Evolutionary conservation across 2,888 invertebrate genomes (phyloP).

Genomic region (Mycalesis mineus): DNA sequence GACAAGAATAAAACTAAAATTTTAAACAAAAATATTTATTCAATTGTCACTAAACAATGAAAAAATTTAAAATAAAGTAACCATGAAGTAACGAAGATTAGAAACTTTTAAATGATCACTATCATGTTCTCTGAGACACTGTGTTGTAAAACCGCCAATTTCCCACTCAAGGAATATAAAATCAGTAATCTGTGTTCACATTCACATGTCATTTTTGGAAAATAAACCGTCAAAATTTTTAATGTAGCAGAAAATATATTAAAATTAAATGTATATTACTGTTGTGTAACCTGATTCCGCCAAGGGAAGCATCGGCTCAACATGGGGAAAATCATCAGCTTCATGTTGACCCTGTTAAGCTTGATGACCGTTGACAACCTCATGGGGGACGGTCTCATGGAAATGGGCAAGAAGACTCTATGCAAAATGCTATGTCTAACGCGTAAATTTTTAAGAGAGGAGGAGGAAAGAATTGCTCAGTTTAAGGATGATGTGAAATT

Average conservation of each 20-base stretch:
- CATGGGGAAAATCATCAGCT: constrained; percentile 38
- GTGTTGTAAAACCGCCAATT: no score
- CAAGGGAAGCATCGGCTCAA: neutral
- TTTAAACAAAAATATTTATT: no score
- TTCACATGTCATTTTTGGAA: neutral
- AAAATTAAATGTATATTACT: constrained; percentile 6
- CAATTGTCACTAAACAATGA: no score
- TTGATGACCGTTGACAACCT: constrained; percentile 50
- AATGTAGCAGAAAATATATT: neutral
- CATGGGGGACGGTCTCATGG: constrained; percentile 56
- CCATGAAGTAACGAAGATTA: no score
- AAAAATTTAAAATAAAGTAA: no score
- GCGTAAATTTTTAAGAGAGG: constrained; percentile 44
- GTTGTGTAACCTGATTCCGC: neutral
- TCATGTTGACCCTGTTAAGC: constrained; percentile 39
- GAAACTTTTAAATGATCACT: no score
- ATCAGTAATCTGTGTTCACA: neutral
- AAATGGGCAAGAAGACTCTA: constrained; percentile 39
- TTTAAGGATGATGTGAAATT: constrained; percentile 35
- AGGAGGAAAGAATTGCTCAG: constrained; percentile 36
- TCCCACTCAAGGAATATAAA: no score
- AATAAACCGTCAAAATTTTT: neutral
- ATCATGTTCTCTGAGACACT: no score
- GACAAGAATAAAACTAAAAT: no score
- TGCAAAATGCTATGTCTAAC: constrained; percentile 50